These are phyloP conservation scores for Sinosuthora webbiana DNA, from an alignment of 2,113 vertebrate species.

Conservation along the genomic window DNA sequence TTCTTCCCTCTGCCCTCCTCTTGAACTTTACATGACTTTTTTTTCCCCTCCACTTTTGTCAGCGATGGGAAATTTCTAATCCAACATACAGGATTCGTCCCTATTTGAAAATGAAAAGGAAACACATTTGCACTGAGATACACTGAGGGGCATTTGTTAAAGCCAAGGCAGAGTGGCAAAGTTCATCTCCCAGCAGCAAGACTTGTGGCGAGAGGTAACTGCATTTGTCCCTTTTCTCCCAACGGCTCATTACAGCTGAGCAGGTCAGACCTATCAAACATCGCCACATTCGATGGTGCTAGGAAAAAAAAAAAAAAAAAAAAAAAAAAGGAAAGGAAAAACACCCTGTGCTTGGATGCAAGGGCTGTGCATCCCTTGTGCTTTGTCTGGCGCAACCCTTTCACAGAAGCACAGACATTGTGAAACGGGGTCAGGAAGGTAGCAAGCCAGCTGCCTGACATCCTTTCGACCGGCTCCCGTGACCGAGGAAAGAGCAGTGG, in stretches of 20 bases:
- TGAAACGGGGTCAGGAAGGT: constrained; percentile 62
- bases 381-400: constrained; percentile 59
- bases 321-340: not conserved
- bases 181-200: constrained; percentile 63
- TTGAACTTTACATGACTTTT: constrained; percentile 63
- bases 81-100: constrained; percentile 52
- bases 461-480: not conserved
- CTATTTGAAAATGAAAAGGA: constrained; percentile 72
- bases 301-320: not conserved
- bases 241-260: constrained; percentile 10
- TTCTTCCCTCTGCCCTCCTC: constrained; percentile 56
- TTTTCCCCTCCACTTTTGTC: constrained; percentile 44
- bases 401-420: constrained; percentile 55
- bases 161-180: constrained; percentile 61
- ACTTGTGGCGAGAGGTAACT: constrained; percentile 34
- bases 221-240: constrained; percentile 54
- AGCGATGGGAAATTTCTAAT: constrained; percentile 65
- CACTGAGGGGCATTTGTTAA: constrained; percentile 60
- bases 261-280: constrained; percentile 58
- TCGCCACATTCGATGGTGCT: fast-evolving
- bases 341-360: constrained; percentile 9
- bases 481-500: not conserved
- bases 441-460: constrained; percentile 64
- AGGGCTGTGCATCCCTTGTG: constrained; percentile 34
- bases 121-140: constrained; percentile 61